Evolutionary conservation across 1,140 invertebrate genomes (phyloP).

Genomic region (Sipha flava): DNA sequence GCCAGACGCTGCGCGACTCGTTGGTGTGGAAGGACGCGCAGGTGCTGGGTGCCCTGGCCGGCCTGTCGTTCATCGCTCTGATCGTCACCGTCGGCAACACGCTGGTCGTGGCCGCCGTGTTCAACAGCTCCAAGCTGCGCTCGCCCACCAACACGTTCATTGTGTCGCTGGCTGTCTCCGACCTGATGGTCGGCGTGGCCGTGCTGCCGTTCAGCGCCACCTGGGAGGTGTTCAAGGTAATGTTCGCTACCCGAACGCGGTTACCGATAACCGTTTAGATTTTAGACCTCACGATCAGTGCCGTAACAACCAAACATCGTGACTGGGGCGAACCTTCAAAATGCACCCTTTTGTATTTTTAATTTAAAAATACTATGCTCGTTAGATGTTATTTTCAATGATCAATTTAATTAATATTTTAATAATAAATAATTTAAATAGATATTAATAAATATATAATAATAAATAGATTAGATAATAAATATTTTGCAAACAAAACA

Average conservation of each 20-base stretch:
- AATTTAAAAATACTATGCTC: no score
- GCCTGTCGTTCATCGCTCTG: slow-evolving; percentile 72
- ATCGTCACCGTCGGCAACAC: slow-evolving; percentile 82
- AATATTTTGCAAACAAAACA: no score
- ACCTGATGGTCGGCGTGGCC: slow-evolving; percentile 80
- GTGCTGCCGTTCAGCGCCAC: slow-evolving; percentile 86
- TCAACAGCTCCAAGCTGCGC: slow-evolving; percentile 73
- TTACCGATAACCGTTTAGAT: background rate
- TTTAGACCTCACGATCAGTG: no score
- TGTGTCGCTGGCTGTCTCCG: slow-evolving; percentile 83
- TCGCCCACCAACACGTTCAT: slow-evolving; percentile 94
- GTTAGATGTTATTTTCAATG: no score
- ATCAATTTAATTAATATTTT: no score
- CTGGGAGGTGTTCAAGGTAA: slow-evolving; percentile 77
- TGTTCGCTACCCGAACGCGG: background rate
- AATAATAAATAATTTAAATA: no score
- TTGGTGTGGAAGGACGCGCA: slow-evolving; percentile 68
- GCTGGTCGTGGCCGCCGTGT: slow-evolving; percentile 84
- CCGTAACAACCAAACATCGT: no score
- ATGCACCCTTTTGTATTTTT: no score
- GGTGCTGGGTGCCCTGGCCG: slow-evolving; percentile 61
- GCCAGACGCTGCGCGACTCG: slow-evolving; percentile 61
- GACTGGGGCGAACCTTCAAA: no score
- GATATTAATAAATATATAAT: no score
- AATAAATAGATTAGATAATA: no score